Conservation (phyloP, 2,888 invertebrate species). For the Eupeodes luniger region DNA sequence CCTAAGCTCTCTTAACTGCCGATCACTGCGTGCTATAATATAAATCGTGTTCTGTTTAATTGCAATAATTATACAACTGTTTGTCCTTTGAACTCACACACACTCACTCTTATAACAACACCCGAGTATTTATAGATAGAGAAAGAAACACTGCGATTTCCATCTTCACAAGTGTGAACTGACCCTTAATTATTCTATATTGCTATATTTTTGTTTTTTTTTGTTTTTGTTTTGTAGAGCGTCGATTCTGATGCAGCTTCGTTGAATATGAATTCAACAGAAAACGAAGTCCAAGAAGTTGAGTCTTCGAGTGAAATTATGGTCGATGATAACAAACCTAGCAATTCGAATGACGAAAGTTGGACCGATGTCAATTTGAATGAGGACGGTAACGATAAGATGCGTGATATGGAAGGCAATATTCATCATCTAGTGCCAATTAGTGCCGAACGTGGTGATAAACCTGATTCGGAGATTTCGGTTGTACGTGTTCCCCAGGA, state of each 20-base stretch:
- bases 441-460: conserved; percentile 87
- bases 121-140: conserved; percentile 29
- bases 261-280: conserved; percentile 89
- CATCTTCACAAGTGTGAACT: not conserved
- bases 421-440: conserved; percentile 81
- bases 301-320: conserved; percentile 89
- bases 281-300: conserved; percentile 89
- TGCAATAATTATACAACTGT: conserved; percentile 42
- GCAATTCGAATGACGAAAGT: conserved; percentile 91
- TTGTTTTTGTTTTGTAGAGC: conserved; percentile 86
- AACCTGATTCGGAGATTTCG: conserved; percentile 89
- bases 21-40: conserved; percentile 62
- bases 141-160: not conserved
- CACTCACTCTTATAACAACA: conserved; percentile 25
- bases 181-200: not conserved
- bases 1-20: conserved; percentile 38
- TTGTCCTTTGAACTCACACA: conserved; percentile 64
- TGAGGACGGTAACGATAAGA: conserved; percentile 87
- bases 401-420: conserved; percentile 88
- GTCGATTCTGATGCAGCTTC: conserved; percentile 93
- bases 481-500: conserved; percentile 88
- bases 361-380: conserved; percentile 97
- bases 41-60: conserved; percentile 64
- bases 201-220: not conserved
- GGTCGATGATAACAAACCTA: conserved; percentile 89